Conservation (phyloP, 2,113 vertebrate genomes). For the Macquaria ambigua region DNA sequence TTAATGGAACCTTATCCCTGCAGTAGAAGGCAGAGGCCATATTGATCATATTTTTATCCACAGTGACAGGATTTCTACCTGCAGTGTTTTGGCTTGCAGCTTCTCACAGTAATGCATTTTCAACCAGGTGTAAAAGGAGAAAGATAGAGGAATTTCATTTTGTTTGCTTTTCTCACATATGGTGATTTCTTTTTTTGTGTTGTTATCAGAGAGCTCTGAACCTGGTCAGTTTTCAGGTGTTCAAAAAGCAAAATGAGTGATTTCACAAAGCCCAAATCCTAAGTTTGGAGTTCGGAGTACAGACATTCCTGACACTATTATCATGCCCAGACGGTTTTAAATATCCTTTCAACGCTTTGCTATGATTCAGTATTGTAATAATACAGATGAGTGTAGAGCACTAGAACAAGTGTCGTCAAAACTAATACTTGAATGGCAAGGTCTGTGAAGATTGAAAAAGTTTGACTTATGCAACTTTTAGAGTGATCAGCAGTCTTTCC, state of each 20-base stretch:
- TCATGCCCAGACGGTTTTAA: background rate
- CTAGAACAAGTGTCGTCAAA: constrained; percentile 20
- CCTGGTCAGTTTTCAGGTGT: background rate
- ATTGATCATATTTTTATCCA: background rate
- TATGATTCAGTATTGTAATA: background rate
- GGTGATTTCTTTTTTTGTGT: background rate
- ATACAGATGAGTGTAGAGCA: background rate
- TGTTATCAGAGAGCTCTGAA: background rate
- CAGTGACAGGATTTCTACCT: background rate
- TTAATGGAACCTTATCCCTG: background rate
- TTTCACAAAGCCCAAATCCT: background rate
- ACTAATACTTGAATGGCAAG: constrained; percentile 25
- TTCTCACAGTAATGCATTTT: too few relatives aligned
- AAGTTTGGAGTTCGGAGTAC: background rate
- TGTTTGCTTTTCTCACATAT: background rate
- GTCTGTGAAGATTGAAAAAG: constrained; percentile 55
- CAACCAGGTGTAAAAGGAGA: background rate
- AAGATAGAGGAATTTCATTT: background rate
- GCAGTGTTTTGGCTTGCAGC: too few relatives aligned
- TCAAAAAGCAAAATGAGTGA: background rate
- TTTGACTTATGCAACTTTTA: constrained; percentile 22
- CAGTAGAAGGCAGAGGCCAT: background rate
- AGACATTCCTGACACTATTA: background rate
- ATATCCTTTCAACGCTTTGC: background rate
- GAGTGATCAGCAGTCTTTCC: constrained; percentile 33